phyloP scores from a whole-genome alignment of 53 echinoderm and acorn worm species.

The Temnopleurus reevesii region DNA sequence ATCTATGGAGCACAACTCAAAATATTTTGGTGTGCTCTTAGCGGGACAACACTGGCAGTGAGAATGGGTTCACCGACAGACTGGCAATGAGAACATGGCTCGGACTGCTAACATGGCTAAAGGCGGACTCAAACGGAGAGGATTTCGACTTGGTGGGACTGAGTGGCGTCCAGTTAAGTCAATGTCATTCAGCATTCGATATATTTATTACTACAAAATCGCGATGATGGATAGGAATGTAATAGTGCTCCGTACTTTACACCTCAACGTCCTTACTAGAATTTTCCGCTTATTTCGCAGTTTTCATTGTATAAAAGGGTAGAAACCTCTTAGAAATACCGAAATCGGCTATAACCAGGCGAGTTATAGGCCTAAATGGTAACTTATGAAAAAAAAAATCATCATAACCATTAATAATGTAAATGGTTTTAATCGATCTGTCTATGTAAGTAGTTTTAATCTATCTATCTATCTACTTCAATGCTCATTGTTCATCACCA shows the following conservation, averaged over 20 bases:
- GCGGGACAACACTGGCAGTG: no score
- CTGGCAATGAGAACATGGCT: not conserved
- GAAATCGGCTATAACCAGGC: no score
- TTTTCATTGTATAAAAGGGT: not conserved
- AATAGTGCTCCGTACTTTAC: not conserved
- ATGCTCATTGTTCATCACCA: no score
- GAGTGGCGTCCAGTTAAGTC: slow-evolving; percentile 51
- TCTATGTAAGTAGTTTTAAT: no score
- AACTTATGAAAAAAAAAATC: no score
- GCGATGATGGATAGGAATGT: slow-evolving; percentile 11
- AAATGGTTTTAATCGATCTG: no score
- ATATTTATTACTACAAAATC: slow-evolving; percentile 1
- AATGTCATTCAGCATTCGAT: slow-evolving; percentile 34
- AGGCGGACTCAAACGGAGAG: not conserved
- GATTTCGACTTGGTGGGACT: slow-evolving; percentile 48
- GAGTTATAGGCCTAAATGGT: no score
- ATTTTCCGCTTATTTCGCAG: not conserved
- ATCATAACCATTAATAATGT: no score
- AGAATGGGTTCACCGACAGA: not conserved
- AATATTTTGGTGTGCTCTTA: no score
- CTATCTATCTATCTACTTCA: no score
- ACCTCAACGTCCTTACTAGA: not conserved
- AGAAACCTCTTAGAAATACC: no score
- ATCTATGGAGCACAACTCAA: no score
- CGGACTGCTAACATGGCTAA: not conserved